These are phyloP conservation scores for Meteorus sp. DNA, from an alignment of 1,140 invertebrate species.

Conservation along the genomic window DNA sequence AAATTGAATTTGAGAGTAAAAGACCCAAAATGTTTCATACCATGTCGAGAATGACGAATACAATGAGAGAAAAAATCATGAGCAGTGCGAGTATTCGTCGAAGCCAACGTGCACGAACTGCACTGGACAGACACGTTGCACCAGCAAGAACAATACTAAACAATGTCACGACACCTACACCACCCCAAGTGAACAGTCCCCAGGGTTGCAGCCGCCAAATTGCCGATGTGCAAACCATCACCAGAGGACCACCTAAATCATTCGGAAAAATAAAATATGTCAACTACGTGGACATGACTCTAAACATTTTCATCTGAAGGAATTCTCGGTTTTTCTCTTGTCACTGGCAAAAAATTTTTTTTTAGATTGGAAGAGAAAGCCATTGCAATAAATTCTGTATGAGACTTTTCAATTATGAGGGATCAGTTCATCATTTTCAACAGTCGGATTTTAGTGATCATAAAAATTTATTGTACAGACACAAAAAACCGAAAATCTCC, in stretches of 20 bases:
- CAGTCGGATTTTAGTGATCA: too few species aligned
- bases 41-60: constrained; percentile 54
- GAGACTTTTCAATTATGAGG: too few species aligned
- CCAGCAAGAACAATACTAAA: constrained; percentile 50
- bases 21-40: constrained; percentile 37
- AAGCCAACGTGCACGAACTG: constrained; percentile 53
- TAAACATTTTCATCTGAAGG: too few species aligned
- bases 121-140: constrained; percentile 53
- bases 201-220: constrained; percentile 58
- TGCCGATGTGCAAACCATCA: constrained; percentile 62
- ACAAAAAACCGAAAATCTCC: background rate
- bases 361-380: too few species aligned
- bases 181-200: constrained; percentile 56
- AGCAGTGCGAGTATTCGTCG: constrained; percentile 49
- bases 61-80: constrained; percentile 52
- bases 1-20: background rate
- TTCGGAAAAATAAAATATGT: too few species aligned
- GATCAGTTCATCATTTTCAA: too few species aligned
- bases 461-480: background rate
- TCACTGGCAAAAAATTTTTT: too few species aligned
- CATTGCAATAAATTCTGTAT: too few species aligned
- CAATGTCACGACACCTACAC: constrained; percentile 47
- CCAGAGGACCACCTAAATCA: constrained; percentile 61
- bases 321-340: too few species aligned
- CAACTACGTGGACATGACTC: too few species aligned